A percentile compares a stretch with the other conserved stretches of the same genome.
Evolutionary conservation across 2,113 vertebrate species (phyloP).

Genomic region (Bambusicola thoracicus): DNA sequence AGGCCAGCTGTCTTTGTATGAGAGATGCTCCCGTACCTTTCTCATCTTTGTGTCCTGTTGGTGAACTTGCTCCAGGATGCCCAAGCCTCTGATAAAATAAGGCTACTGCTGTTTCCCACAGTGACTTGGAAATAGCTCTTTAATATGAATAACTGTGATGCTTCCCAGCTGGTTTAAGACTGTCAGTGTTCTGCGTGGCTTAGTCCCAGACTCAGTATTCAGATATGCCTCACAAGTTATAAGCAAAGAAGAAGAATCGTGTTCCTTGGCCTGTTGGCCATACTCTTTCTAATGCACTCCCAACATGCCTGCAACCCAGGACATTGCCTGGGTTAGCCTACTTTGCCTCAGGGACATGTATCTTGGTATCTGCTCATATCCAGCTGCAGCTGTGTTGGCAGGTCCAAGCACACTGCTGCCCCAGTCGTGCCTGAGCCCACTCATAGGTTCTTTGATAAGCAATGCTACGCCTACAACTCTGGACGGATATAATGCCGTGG

Average conservation of each 20-base stretch:
- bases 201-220: not conserved
- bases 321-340: not conserved
- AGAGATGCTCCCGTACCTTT: not conserved
- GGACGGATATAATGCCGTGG: not conserved
- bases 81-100: not conserved
- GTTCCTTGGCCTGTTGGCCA: not conserved
- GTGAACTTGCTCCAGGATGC: not conserved
- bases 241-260: not conserved
- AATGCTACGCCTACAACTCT: not conserved
- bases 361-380: not conserved
- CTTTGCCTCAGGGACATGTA: not conserved
- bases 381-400: not conserved
- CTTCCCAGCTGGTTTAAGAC: not conserved
- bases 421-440: not conserved
- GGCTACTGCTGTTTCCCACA: not conserved
- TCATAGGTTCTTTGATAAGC: not conserved
- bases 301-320: not conserved
- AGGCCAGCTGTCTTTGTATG: not conserved
- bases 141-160: not conserved
- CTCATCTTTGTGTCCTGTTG: not conserved
- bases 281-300: not conserved
- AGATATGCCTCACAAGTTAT: not conserved
- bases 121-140: not conserved
- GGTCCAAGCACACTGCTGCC: not conserved
- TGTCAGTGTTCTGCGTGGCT: not conserved